A percentile compares a stretch with the other conserved stretches of the same genome.
Evolutionary conservation across 1,140 invertebrate species (phyloP).

Genomic region (Diorhabda elongata): DNA sequence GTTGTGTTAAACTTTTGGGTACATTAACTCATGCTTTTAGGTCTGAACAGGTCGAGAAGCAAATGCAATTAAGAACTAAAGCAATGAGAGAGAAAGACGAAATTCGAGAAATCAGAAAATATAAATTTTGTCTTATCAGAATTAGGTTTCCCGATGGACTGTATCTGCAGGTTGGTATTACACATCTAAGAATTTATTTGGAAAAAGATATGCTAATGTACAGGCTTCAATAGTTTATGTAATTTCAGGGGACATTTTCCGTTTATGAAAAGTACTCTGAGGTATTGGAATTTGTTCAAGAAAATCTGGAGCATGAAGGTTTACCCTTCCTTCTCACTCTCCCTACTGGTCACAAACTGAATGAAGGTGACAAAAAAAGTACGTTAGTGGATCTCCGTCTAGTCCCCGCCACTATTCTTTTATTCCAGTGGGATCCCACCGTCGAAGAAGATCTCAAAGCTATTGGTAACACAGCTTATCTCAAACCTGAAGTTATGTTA

Average conservation of each 20-base stretch:
- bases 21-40: constrained; percentile 47
- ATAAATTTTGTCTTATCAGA: constrained; percentile 79
- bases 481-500: constrained; percentile 72
- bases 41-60: constrained; percentile 72
- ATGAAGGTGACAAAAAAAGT: constrained; percentile 59
- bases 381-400: constrained; percentile 66
- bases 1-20: background rate
- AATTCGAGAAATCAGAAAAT: constrained; percentile 69
- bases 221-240: background rate
- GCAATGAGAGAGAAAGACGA: constrained; percentile 89
- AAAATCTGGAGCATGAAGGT: constrained; percentile 62
- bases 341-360: constrained; percentile 60
- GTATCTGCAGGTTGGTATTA: constrained; percentile 62
- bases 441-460: constrained; percentile 51
- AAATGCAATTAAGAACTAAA: constrained; percentile 81
- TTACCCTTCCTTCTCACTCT: constrained; percentile 62
- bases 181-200: background rate
- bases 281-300: constrained; percentile 68
- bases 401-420: constrained; percentile 70
- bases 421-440: constrained; percentile 59
- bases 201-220: background rate
- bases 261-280: constrained; percentile 70
- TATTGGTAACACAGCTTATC: constrained; percentile 56
- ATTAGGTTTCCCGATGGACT: constrained; percentile 85
- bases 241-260: constrained; percentile 71